Percentiles rank a stretch among this genome's conserved stretches.
These are phyloP conservation scores for Malacoraja senta DNA, from an alignment of 2,797 vertebrate genomes.

Conservation along the genomic window DNA sequence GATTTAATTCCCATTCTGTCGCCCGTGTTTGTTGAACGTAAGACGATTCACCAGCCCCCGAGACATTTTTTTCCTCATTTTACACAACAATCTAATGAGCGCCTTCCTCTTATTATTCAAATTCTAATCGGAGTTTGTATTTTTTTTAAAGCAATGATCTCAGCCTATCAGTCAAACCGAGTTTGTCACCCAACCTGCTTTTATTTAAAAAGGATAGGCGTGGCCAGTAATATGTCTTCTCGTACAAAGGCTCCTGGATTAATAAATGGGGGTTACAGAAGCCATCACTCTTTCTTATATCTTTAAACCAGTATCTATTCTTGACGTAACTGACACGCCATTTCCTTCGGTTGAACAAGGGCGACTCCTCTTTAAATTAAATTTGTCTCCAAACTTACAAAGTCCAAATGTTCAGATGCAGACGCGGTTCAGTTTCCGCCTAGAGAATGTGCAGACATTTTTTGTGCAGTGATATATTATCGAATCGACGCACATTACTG, in stretches of 20 bases:
- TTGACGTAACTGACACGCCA: slow-evolving; percentile 64
- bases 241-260: slow-evolving; percentile 72
- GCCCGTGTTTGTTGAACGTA: background rate
- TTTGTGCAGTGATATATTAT: slow-evolving; percentile 55
- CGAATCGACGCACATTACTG: slow-evolving; percentile 45
- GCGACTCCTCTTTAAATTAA: slow-evolving; percentile 66
- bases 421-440: slow-evolving; percentile 51
- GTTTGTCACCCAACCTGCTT: slow-evolving; percentile 15
- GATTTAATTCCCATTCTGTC: background rate
- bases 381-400: slow-evolving; percentile 57
- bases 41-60: background rate
- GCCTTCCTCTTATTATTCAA: background rate
- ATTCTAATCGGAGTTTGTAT: background rate
- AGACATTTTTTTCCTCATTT: background rate
- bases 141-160: background rate
- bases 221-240: slow-evolving; percentile 61
- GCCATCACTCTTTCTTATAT: slow-evolving; percentile 67
- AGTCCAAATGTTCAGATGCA: slow-evolving; percentile 50
- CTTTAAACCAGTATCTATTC: slow-evolving; percentile 70
- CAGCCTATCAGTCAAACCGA: slow-evolving; percentile 3
- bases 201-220: slow-evolving; percentile 46
- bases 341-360: slow-evolving; percentile 65
- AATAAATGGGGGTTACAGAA: slow-evolving; percentile 61
- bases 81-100: background rate
- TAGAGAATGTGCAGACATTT: slow-evolving; percentile 53